Evolutionary conservation across 2,888 invertebrate species (phyloP).

Genomic region (Diaperis boleti): DNA sequence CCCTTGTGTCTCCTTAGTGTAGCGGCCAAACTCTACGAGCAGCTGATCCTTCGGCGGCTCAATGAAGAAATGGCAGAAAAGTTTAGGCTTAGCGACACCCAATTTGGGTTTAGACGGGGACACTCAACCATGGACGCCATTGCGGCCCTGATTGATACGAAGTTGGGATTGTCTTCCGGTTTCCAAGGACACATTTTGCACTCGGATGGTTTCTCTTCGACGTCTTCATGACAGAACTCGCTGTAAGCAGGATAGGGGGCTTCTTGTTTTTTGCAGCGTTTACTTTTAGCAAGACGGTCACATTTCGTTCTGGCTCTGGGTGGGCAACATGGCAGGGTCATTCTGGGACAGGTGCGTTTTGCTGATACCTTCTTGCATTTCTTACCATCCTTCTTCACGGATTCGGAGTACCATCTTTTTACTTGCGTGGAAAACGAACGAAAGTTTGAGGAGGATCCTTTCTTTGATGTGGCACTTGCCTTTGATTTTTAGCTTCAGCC

Average conservation of each 20-base stretch:
- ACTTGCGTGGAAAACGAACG: conserved; percentile 9
- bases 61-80: no score
- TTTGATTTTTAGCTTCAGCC: conserved; percentile 53
- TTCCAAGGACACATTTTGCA: conserved; percentile 55
- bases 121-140: no score
- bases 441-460: background rate
- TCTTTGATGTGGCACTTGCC: background rate
- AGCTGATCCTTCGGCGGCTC: no score
- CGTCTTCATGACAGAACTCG: conserved; percentile 54
- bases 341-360: conserved; percentile 16
- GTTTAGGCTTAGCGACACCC: no score
- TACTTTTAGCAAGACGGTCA: conserved; percentile 21
- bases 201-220: conserved; percentile 48
- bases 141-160: no score
- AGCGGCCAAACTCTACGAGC: no score
- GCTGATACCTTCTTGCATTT: conserved; percentile 35
- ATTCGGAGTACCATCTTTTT: conserved; percentile 16
- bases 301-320: conserved; percentile 6
- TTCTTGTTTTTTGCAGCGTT: conserved; percentile 50
- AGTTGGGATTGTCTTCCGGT: conserved; percentile 51
- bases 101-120: no score
- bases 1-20: no score
- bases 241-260: conserved; percentile 56
- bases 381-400: conserved; percentile 8
- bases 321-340: conserved; percentile 14